phyloP scores from a whole-genome alignment of 1,140 invertebrate genomes.

The Bombus confusus region DNA sequence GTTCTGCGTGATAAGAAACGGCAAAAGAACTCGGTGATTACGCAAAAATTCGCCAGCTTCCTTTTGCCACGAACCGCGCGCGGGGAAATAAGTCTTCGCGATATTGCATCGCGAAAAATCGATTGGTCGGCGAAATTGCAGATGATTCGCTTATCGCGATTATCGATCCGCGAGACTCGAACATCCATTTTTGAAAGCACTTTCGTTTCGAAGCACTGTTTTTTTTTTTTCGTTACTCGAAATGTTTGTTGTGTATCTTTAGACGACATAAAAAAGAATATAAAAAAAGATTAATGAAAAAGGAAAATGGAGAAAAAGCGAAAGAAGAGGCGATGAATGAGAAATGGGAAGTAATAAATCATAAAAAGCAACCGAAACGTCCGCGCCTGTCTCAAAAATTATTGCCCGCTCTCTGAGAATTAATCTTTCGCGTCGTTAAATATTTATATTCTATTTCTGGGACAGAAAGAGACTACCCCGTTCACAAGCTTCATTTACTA shows the following conservation, averaged over 20 bases:
- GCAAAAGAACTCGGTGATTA: conserved; percentile 6
- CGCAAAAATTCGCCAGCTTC: conserved; percentile 13
- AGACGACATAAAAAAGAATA: not conserved
- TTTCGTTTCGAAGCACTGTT: not conserved
- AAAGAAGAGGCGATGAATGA: not conserved
- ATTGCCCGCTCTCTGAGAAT: not conserved
- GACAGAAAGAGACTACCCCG: too few species aligned
- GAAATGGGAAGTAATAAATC: not conserved
- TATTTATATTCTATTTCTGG: not conserved
- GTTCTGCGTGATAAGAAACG: not conserved
- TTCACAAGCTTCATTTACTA: not conserved
- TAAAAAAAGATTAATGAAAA: not conserved
- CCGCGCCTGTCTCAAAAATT: not conserved
- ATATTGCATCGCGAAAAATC: conserved; percentile 19
- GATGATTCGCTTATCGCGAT: conserved; percentile 8
- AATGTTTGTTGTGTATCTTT: not conserved
- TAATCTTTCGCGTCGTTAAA: not conserved
- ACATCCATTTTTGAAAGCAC: not conserved
- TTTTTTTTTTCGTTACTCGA: not conserved
- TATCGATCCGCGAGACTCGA: not conserved
- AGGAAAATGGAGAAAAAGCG: not conserved
- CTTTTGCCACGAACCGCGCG: not conserved
- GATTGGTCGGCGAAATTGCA: conserved; percentile 4
- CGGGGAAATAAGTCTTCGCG: conserved; percentile 25
- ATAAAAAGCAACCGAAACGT: not conserved